Percentiles rank a stretch among this genome's conserved stretches.
Evolutionary conservation across 2,113 vertebrate genomes (phyloP).

Genomic region (Actenoides lindsayi): DNA sequence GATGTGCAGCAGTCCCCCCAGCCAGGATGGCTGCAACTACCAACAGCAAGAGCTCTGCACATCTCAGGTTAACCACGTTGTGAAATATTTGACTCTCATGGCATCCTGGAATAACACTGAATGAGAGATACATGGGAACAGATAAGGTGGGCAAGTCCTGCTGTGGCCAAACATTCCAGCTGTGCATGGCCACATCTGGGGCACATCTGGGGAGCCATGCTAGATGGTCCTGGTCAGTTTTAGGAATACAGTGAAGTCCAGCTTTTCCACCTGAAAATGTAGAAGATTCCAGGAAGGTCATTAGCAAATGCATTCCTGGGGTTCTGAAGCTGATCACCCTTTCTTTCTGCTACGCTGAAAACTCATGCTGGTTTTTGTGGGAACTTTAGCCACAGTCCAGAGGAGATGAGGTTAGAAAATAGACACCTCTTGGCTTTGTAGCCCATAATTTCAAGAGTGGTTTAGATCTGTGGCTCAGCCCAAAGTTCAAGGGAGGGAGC

Average conservation of each 20-base stretch:
- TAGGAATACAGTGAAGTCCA: neutral
- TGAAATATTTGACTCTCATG: neutral
- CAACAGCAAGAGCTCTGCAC: neutral
- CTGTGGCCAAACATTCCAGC: neutral
- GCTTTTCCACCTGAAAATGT: neutral
- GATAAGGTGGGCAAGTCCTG: neutral
- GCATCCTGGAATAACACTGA: neutral
- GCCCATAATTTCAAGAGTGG: neutral
- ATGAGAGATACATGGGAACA: neutral
- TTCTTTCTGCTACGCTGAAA: neutral
- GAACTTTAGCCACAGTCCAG: neutral
- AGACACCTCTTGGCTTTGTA: constrained; percentile 38
- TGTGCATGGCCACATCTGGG: neutral
- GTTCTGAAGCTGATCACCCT: neutral
- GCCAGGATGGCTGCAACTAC: neutral
- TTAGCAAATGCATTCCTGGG: neutral
- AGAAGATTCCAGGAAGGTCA: neutral
- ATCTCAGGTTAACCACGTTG: neutral
- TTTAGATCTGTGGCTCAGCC: neutral
- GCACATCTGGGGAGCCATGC: neutral
- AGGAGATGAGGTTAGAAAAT: constrained; percentile 21
- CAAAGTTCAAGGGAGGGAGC: neutral
- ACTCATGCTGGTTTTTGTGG: neutral
- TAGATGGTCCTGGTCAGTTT: neutral
- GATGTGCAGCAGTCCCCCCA: neutral